phyloP scores from a whole-genome alignment of 2,888 invertebrate species.

The Diloba caeruleocephala region DNA sequence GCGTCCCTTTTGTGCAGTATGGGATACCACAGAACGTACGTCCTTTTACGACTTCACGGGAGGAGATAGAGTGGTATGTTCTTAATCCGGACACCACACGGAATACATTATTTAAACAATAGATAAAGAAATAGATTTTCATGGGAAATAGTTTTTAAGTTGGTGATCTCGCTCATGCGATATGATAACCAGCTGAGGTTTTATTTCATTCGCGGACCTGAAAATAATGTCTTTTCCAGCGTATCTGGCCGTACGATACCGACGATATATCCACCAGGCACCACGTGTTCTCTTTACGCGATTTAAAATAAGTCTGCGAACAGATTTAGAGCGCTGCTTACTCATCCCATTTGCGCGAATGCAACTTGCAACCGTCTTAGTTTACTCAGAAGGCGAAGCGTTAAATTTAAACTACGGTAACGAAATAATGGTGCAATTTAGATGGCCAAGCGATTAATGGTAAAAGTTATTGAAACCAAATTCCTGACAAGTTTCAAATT shows the following conservation, averaged over 20 bases:
- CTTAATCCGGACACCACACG: too few relatives aligned
- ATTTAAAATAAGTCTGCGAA: conserved; percentile 67
- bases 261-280: conserved; percentile 39
- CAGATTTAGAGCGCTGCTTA: conserved; percentile 69
- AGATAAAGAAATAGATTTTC: too few relatives aligned
- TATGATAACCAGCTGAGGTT: too few relatives aligned
- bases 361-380: conserved; percentile 62
- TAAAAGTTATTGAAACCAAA: conserved; percentile 9
- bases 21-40: too few relatives aligned
- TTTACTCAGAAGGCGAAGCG: conserved; percentile 68
- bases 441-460: conserved; percentile 34
- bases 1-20: too few relatives aligned
- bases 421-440: conserved; percentile 52
- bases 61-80: too few relatives aligned
- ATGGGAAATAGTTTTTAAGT: too few relatives aligned
- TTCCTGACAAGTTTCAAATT: conserved; percentile 9
- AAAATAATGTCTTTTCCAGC: conserved; percentile 6
- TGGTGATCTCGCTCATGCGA: too few relatives aligned
- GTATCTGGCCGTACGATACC: conserved; percentile 35
- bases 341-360: conserved; percentile 72
- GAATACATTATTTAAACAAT: too few relatives aligned
- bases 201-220: neutral
- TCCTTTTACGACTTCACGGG: too few relatives aligned
- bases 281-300: conserved; percentile 62
- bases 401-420: conserved; percentile 69